These are phyloP conservation scores for Harlomillsia oculata DNA, from an alignment of 1,140 invertebrate genomes.

Conservation along the genomic window DNA sequence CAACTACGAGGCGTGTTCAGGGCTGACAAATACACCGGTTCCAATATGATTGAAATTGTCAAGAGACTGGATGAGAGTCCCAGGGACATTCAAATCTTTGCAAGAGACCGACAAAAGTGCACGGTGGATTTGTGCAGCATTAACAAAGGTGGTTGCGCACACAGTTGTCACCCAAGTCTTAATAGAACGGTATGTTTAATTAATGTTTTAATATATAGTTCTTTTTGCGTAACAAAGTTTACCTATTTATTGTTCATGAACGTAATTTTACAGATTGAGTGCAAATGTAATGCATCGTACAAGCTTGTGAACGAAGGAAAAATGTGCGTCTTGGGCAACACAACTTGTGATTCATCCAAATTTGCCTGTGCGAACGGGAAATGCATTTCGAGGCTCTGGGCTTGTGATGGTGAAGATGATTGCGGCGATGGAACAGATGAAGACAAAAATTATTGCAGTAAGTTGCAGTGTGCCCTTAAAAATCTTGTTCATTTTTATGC, in stretches of 20 bases:
- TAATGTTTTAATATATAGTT: neutral
- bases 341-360: slow-evolving; percentile 75
- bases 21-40: slow-evolving; percentile 93
- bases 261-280: slow-evolving; percentile 53
- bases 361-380: slow-evolving; percentile 90
- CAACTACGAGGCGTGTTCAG: slow-evolving; percentile 87
- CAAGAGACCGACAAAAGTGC: slow-evolving; percentile 67
- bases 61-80: slow-evolving; percentile 82
- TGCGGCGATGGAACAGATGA: slow-evolving; percentile 84
- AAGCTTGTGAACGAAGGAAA: slow-evolving; percentile 84
- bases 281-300: slow-evolving; percentile 71
- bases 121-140: slow-evolving; percentile 73
- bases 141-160: slow-evolving; percentile 91
- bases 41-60: slow-evolving; percentile 86
- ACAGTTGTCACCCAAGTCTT: slow-evolving; percentile 82
- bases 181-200: slow-evolving; percentile 53
- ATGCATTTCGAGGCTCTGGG: slow-evolving; percentile 93
- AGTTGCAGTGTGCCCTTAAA: too few species aligned
- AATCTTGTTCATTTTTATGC: slow-evolving; percentile 28
- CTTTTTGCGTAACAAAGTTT: neutral
- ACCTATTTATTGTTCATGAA: slow-evolving; percentile 21
- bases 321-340: slow-evolving; percentile 80
- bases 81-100: slow-evolving; percentile 82
- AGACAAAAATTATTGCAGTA: slow-evolving; percentile 78
- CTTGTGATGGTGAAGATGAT: slow-evolving; percentile 82